Evolutionary conservation across 2,888 invertebrate genomes (phyloP), one percentile per base, ranked within the genome.

Genomic region (Cephus pygmeus): DNA sequence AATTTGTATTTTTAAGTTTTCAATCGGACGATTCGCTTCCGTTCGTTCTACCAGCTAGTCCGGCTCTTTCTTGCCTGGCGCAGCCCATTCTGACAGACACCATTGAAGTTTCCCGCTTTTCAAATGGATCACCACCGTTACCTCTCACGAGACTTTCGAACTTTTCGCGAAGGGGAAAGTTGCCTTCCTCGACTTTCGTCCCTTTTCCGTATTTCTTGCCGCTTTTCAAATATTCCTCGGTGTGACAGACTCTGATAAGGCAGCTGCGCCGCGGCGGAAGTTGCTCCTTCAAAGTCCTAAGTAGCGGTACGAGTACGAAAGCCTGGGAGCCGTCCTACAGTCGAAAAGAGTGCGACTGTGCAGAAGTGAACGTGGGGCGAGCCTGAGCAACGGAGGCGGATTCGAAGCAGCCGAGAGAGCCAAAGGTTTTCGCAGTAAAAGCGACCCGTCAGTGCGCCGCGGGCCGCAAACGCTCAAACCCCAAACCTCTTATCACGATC

Each of bases 271-370:
- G 15, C 40, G 40, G 6, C 40, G 40, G 15, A 40, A 40, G 40
- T 15, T 40, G 4, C 40, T 40, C 40, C 15, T 40, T 15, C 4
- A 4, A 15, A 15, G 40, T 40, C 15, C 1, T 4, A 40, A 40
- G 40, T 15, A 6, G 40, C 12, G 15, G 15, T 40, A 15, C 15
- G 4, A 15, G 0, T 1, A 4, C 15, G 15, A 40, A 36, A 40
- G 4, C 4, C 40, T 9, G 23, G 2, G 40, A 4, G 1, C 23
- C 40, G 40, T 23, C 6, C 40, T 23, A 56, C 15, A 56, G 2
- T 56, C 4, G 23, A 71, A 71, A 33, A 33, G 71, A 71, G 71
- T 71, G 71, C 71, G 71, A 11, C 71, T 71, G 71, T 71, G 71
- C 71, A 71, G 71, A 33, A 71, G 71, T 34, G 71, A 34, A 33